Evolutionary conservation across 1,140 invertebrate species (phyloP), one percentile per base, ranked within the genome.

Genomic region (Drosophila novamexicana): DNA sequence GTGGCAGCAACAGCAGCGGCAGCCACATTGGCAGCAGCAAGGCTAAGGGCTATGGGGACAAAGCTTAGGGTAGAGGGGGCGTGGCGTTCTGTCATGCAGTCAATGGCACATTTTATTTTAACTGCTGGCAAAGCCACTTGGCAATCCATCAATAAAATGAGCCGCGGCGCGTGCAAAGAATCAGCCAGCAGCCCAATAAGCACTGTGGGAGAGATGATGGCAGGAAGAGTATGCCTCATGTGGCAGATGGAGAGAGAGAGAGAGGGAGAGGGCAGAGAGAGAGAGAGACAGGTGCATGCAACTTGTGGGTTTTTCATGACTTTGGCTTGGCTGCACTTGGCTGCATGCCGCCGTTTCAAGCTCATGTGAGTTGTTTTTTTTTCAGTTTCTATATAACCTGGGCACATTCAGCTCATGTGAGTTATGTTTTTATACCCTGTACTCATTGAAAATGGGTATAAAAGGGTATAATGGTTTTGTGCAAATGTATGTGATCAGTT

Each of bases 321-420:
- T 86, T 69, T 69, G 68, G 67, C 82, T 82, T 75, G 79, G 82
- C 82, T 86, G 82, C 83, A 88, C 79, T 86, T 88, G 82, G 63
- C 72, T 86, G 69, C 81, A 34, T 34, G 72, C 52, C 49, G 42
- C 18, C 22, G 16, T 40, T 56, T 54, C 18, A 50, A 29, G 36
- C 66, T 50, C 58, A 63, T 61, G 42, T 74, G 66, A 52, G 63
- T 18, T 9, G 2, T 1, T 18, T 1, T 45, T 39, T 39, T 39
- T 0, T 29, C 4, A 4, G 4, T 39, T 39, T 16, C 32, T 14
- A 0, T 29, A 12, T 54, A 54, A 9, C 34, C 52, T 54, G 50
- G 9, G n/a, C 6, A 14, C 40, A 42, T 39, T n/a, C 22, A 29
- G 22, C 22, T 29, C 22, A 5, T 29, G 22, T 29, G 22, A 29